These are phyloP conservation scores for Orussus abietinus DNA, from an alignment of 1,140 invertebrate genomes.

Conservation along the genomic window DNA sequence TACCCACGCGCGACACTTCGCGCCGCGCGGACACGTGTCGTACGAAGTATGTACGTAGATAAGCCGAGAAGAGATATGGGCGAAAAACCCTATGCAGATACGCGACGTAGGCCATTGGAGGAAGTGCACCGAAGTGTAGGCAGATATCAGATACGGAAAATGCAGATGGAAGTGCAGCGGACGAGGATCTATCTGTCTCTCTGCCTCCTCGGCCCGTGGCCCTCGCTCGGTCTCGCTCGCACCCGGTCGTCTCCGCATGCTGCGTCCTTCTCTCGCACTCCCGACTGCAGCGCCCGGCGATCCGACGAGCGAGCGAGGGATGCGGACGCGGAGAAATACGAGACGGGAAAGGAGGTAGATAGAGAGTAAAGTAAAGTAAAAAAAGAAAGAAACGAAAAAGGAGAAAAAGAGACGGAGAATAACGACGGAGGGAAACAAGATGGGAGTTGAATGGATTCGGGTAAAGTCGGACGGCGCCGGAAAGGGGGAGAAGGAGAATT, in stretches of 20 bases:
- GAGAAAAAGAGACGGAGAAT: conserved; percentile 14
- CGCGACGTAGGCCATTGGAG: conserved; percentile 19
- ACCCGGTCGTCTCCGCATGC: neutral
- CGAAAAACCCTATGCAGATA: conserved; percentile 27
- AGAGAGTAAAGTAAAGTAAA: conserved; percentile 10
- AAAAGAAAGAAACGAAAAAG: conserved; percentile 9
- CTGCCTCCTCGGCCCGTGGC: conserved; percentile 3
- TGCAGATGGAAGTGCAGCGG: conserved; percentile 20
- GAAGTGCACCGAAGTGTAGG: conserved; percentile 25
- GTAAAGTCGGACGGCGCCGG: too few species aligned
- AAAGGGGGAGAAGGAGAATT: conserved; percentile 11
- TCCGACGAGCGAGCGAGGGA: conserved; percentile 5
- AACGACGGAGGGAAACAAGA: conserved; percentile 24
- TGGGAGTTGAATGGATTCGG: too few species aligned
- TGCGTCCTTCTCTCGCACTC: neutral
- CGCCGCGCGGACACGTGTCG: too few species aligned
- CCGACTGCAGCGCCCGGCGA: neutral
- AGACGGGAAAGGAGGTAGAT: neutral
- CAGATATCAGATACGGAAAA: too few species aligned
- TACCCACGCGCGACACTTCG: too few species aligned
- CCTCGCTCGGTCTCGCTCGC: neutral
- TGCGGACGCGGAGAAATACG: neutral
- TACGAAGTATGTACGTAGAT: too few species aligned
- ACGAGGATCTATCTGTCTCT: conserved; percentile 6
- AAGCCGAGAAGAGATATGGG: too few species aligned